Evolutionary conservation across 2,113 vertebrate species (phyloP), one percentile per base, ranked within the genome.

Genomic region (Entelurus aequoreus): DNA sequence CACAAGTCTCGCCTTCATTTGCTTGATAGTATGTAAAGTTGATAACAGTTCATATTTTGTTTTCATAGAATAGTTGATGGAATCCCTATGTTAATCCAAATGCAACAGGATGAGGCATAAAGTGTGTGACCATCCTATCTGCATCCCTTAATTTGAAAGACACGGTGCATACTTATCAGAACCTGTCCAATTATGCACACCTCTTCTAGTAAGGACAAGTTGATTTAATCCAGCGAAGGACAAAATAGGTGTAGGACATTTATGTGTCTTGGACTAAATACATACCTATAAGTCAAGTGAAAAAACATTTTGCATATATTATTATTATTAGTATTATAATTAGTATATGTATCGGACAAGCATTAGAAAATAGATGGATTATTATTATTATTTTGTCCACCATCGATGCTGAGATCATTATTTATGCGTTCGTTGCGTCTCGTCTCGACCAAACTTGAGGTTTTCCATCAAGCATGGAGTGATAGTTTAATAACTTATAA

Each of bases 201-300:
- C 54, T 79, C 69, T 42, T 67, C 63, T 74, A 71, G 75, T 76
- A 63, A 36, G 50, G 74, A 50, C 21, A 56, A 65, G 62, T 63
- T 77, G 77, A 82, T 82, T 86, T 69, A 71, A 81, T 79, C 59
- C 63, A 60, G 50, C 62, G 71, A 67, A 71, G 75, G 71, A 69
- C 44, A 46, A 42, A 61, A 64, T 52, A 50, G 57, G 63, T 21
- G 13, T 36, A 44, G 60, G 37, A 69, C 13, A 54, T 54, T 46
- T 10, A 38, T 64, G 36, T 40, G 19, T 11, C 48, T 62, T 52
- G 28, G 28, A 28, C 28, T 28, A 28, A 28, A 28, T 28, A 28
- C 28, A 4, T 28, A 28, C 28, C 28, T 28, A 2, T 1, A 28
- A 28, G 28, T 28, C 28, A 28, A 28, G 4, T 28, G 3, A 28